Evolutionary conservation across 2,113 vertebrate species (phyloP), one percentile per base, ranked within the genome.

Genomic region (Ochotona princeps): DNA sequence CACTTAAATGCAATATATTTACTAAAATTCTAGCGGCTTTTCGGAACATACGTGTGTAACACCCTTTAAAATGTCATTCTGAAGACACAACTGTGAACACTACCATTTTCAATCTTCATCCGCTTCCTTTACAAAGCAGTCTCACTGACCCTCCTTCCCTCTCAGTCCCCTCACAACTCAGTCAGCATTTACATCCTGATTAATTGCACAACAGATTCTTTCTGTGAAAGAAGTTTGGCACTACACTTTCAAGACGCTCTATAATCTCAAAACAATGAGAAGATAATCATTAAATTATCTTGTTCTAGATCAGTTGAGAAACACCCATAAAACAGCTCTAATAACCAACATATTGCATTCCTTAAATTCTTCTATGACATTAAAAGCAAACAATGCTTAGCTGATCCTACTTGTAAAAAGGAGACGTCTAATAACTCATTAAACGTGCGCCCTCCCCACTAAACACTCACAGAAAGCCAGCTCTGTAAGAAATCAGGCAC

Each of bases 171-270:
- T 15, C 21, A 88, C 35, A 26, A 65, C 9, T 51, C 26, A 92
- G 76, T 26, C 23, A 10, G 69, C 1, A 89, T 61, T 88, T 85
- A 96, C 93, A 66, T 85, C 17, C 15, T 70, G 44, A 93, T 91
- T 90, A 91, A 83, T 73, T 92, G 84, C 44, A 95, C 25, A 94
- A 79, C 23, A 90, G 89, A 82, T 21, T 89, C 90, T 94, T 94
- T 87, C 93, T 91, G 61, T 95, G 67, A 93, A 87, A 93, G 15
- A 84, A 89, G n/a, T 78, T 2, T 83, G 65, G 23, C 44, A 91
- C 87, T 23, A 83, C 51, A 78, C 26, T 38, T 32, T 57, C 38
- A 91, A 76, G 26, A 76, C 17, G 83, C 15, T 74, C 15, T 74
- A 69, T 15, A 86, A 76, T 85, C 15, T 92, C 83, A 95, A 79